A percentile compares a stretch with the other conserved stretches of the same genome.
Conservation (phyloP, 1,140 invertebrate genomes). For the Brachionus paranguensis region DNA sequence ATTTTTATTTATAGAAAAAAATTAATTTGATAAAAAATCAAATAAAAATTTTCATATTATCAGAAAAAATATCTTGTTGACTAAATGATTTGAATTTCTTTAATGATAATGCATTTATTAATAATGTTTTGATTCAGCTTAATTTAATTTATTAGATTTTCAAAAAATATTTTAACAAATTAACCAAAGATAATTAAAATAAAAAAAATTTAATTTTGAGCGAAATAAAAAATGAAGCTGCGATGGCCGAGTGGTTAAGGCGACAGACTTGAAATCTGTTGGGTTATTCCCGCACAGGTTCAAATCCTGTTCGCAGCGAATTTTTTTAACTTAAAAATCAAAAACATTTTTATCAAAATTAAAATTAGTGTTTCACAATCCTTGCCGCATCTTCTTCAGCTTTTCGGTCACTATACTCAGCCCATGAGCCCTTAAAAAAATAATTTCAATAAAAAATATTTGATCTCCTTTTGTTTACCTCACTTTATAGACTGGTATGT, state of each 20-base stretch:
- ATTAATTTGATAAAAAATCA: too few relatives aligned
- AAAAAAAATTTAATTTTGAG: background rate
- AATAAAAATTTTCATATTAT: too few relatives aligned
- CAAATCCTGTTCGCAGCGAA: constrained; percentile 36
- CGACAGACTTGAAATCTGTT: constrained; percentile 32
- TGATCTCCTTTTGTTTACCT: background rate
- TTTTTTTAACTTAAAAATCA: background rate
- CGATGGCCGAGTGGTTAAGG: constrained; percentile 36
- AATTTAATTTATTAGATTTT: too few relatives aligned
- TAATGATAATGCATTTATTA: too few relatives aligned
- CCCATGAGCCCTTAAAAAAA: constrained; percentile 22
- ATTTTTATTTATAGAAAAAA: too few relatives aligned
- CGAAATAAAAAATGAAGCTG: background rate
- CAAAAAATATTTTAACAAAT: too few relatives aligned
- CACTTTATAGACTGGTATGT: constrained; percentile 22
- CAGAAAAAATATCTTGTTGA: too few relatives aligned
- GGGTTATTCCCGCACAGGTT: constrained; percentile 17
- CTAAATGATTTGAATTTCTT: too few relatives aligned
- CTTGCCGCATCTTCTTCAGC: background rate
- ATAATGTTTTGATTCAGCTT: too few relatives aligned
- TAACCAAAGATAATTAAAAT: too few relatives aligned
- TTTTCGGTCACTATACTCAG: background rate
- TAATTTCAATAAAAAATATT: too few relatives aligned
- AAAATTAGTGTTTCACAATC: background rate
- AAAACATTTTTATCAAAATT: background rate